These are phyloP conservation scores for Trichechus manatus DNA, from an alignment of 2,113 vertebrate genomes.

Conservation along the genomic window DNA sequence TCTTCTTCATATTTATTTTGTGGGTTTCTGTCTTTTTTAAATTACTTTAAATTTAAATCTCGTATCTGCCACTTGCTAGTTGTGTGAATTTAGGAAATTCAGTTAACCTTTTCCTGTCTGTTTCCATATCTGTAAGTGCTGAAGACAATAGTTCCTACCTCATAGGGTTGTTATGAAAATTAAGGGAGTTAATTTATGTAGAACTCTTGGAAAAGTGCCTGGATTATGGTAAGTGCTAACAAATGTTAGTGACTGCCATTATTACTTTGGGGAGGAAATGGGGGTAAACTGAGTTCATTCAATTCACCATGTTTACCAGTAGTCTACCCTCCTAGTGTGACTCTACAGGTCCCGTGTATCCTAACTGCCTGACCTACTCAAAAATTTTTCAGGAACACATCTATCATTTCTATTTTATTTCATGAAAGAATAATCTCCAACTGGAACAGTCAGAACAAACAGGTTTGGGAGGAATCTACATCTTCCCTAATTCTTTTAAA, in stretches of 20 bases:
- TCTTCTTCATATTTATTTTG: neutral
- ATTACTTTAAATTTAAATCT: constrained; percentile 25
- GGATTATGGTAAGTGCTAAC: neutral
- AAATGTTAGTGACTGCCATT: neutral
- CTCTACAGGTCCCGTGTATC: neutral
- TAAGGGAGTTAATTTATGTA: neutral
- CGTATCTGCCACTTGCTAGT: neutral
- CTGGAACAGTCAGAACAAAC: constrained; percentile 5
- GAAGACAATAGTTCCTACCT: neutral
- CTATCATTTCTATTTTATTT: constrained; percentile 24
- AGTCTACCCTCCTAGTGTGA: neutral
- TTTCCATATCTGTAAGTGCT: constrained; percentile 19
- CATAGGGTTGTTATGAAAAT: neutral
- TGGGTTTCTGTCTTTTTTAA: neutral
- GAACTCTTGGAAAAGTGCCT: neutral
- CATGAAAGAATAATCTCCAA: neutral
- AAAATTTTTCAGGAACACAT: constrained; percentile 17
- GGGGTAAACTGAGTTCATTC: neutral
- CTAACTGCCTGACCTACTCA: neutral
- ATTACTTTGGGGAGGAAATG: neutral
- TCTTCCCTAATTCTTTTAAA: neutral
- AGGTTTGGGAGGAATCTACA: neutral
- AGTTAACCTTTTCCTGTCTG: neutral
- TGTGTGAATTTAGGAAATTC: neutral
- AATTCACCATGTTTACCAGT: neutral